These are phyloP conservation scores for Tolypeutes matacus DNA, from an alignment of 2,797 vertebrate genomes.

Conservation along the genomic window DNA sequence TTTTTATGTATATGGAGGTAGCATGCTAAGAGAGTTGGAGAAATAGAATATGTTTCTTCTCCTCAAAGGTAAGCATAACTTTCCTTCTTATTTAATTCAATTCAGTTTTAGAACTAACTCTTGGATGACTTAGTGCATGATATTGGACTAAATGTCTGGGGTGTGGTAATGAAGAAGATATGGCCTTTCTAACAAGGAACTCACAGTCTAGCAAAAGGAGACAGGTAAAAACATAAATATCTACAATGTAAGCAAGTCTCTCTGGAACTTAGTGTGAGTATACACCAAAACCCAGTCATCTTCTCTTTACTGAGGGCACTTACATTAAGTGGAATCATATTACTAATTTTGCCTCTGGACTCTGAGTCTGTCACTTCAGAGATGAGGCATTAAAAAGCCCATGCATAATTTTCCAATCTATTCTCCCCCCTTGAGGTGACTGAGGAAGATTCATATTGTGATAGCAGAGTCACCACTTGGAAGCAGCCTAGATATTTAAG, in stretches of 20 bases:
- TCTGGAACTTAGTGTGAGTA: background rate
- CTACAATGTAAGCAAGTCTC: background rate
- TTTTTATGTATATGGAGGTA: background rate
- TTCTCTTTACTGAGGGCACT: background rate
- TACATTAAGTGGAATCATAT: background rate
- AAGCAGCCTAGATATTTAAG: slow-evolving; percentile 1
- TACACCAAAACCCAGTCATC: background rate
- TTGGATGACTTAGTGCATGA: background rate
- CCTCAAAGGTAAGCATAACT: background rate
- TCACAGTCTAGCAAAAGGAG: background rate
- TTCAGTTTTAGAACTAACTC: background rate
- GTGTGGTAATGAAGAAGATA: background rate
- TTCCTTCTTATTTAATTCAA: background rate
- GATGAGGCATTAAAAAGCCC: background rate
- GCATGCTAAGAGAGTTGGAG: background rate
- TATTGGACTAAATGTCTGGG: background rate
- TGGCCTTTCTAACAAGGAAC: background rate
- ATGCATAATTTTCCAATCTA: background rate
- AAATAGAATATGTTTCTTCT: slow-evolving; percentile 15
- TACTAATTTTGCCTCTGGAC: background rate
- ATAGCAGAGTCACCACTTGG: background rate
- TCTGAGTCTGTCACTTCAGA: background rate
- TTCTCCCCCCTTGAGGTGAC: background rate
- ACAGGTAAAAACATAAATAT: background rate
- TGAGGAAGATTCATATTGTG: background rate